Evolutionary conservation across 1,140 invertebrate genomes (phyloP).

Genomic region (Drosophila lowei): DNA sequence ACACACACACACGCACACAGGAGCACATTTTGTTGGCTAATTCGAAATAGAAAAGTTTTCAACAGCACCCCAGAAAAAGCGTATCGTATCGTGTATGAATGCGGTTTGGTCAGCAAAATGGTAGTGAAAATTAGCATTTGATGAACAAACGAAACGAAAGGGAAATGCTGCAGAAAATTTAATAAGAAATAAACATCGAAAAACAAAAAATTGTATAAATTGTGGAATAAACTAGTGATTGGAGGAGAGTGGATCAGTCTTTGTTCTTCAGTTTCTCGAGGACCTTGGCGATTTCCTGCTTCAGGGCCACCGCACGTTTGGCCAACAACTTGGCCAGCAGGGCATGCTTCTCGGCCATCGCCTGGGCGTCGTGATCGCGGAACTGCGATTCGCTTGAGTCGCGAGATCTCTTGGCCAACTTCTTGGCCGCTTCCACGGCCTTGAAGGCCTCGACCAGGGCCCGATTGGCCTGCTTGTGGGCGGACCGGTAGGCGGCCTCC

Average conservation of each 20-base stretch:
- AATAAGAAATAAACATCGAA: slow-evolving; percentile 50
- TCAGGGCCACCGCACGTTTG: slow-evolving; percentile 45
- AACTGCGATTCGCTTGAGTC: not conserved
- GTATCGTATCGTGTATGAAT: slow-evolving; percentile 1
- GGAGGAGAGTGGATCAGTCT: not conserved
- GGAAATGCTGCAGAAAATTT: slow-evolving; percentile 64
- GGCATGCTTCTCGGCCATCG: slow-evolving; percentile 56
- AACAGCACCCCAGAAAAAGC: slow-evolving; percentile 11
- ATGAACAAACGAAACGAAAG: slow-evolving; percentile 34
- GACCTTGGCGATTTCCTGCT: slow-evolving; percentile 46
- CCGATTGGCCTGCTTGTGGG: slow-evolving; percentile 25
- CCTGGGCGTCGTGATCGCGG: slow-evolving; percentile 17
- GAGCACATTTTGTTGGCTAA: slow-evolving; percentile 64
- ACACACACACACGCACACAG: slow-evolving; percentile 20
- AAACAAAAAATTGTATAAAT: slow-evolving; percentile 31
- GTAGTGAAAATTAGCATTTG: slow-evolving; percentile 20
- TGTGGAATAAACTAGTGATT: slow-evolving; percentile 4
- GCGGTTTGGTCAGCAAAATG: slow-evolving; percentile 47
- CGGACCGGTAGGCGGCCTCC: slow-evolving; percentile 26
- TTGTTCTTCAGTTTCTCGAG: slow-evolving; percentile 37
- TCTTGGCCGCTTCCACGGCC: slow-evolving; percentile 45
- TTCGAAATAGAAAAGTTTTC: slow-evolving; percentile 57
- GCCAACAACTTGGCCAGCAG: slow-evolving; percentile 51
- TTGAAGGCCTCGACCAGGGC: slow-evolving; percentile 50
- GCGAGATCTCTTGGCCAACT: slow-evolving; percentile 23